Evolutionary conservation across 2,113 vertebrate genomes (phyloP), one percentile per base, ranked within the genome.

Genomic region (Cyanistes caeruleus): DNA sequence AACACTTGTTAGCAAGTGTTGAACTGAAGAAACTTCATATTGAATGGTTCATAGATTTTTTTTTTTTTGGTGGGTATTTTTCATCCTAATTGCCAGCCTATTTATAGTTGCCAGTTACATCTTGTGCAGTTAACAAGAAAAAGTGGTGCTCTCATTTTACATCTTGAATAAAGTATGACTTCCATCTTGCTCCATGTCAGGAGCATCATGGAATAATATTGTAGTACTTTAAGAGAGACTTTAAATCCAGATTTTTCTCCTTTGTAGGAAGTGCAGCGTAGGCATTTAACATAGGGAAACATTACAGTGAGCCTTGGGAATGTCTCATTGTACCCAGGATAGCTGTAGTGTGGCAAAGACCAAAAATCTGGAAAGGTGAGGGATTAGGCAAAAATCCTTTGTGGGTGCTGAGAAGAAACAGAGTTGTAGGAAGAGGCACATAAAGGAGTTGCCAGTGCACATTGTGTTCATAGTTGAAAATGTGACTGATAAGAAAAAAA

Each of bases 141-240:
- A 80, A 80, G 63, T 12, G 25, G n/a, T 87, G 81, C 69, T 58
- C 70, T 84, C 39, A 3, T 75, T 86, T 78, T 68, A 30, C 18
- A 11, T 46, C 19, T 59, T 58, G 20, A 46, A 69, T 59, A 80
- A 91, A 52, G 14, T 5, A 13, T 27, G 10, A 51, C 94, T 97
- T 96, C 51, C 53, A 65, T 97, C 92, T 95, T 96, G 83, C 90
- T 95, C 84, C 93, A 56, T 23, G 15, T 83, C 92, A 53, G 46
- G 39, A 62, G 33, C 33, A 55, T 94, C 53, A 31, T 94, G 95
- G 33, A 95, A 94, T 84, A 96, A 84, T 85, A 62, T 15, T 92
- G 76, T 52, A 52, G 72, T 59, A 70, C 69, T 23, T 77, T 55
- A 18, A 24, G 35, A 33, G 48, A 69, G 49, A 51, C 56, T 41